Conservation (phyloP, 2,113 vertebrate genomes). For the Rynchops niger region DNA sequence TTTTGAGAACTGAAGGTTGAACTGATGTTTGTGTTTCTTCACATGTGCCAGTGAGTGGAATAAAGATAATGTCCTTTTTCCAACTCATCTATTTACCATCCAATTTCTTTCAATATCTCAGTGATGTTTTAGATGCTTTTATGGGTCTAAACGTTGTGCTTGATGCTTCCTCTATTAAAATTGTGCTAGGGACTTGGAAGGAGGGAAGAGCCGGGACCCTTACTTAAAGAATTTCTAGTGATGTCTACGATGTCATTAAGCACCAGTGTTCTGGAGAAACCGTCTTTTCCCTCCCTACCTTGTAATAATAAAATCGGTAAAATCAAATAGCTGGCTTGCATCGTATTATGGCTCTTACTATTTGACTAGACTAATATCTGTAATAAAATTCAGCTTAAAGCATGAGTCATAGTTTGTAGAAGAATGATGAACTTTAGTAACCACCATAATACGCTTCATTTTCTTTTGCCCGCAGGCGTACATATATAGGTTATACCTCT, state of each 20-base stretch:
- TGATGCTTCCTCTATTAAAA: background rate
- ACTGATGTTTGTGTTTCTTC: background rate
- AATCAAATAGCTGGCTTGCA: background rate
- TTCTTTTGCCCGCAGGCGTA: background rate
- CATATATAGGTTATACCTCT: background rate
- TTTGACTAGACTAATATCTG: constrained; percentile 8
- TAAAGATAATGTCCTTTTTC: background rate
- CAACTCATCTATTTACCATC: background rate
- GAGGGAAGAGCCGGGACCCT: accelerated
- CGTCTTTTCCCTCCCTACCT: background rate
- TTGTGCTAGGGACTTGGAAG: background rate
- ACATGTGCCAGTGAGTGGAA: background rate
- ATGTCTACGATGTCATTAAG: background rate
- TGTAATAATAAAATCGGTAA: background rate
- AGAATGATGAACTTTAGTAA: background rate
- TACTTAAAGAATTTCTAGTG: background rate
- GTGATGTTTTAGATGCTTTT: background rate
- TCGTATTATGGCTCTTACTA: background rate
- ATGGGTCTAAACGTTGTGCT: background rate
- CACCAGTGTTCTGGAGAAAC: background rate
- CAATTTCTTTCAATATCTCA: background rate
- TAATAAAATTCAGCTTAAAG: constrained; percentile 39
- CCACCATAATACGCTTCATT: background rate
- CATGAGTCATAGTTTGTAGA: constrained; percentile 30
- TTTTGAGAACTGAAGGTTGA: background rate